Percentiles rank a stretch among this genome's conserved stretches.
Evolutionary conservation across 2,888 invertebrate species (phyloP).

Genomic region (Dorcus hopei): DNA sequence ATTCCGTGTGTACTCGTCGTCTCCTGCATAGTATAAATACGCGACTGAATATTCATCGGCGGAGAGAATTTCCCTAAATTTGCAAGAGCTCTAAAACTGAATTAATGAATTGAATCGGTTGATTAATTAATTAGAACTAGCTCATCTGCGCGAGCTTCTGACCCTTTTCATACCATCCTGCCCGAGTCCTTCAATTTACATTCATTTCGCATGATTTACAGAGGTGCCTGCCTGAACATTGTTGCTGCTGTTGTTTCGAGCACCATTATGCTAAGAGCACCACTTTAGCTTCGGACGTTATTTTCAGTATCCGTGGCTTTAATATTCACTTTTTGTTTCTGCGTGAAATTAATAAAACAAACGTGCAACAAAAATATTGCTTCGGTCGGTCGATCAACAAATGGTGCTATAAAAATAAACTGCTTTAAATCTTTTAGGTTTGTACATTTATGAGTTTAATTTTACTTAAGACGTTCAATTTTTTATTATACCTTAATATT

Average conservation of each 20-base stretch:
- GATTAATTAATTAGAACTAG: slow-evolving; percentile 62
- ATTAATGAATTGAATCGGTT: slow-evolving; percentile 59
- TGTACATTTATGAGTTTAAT: too few species aligned
- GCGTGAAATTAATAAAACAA: too few species aligned
- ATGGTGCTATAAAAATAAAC: too few species aligned
- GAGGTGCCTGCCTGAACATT: slow-evolving; percentile 19
- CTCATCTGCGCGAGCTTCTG: slow-evolving; percentile 42
- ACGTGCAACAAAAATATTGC: too few species aligned
- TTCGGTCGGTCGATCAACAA: too few species aligned
- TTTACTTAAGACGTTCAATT: too few species aligned
- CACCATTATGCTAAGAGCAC: slow-evolving; percentile 19
- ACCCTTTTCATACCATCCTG: slow-evolving; percentile 39
- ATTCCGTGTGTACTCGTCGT: not conserved
- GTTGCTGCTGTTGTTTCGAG: slow-evolving; percentile 10
- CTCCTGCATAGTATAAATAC: slow-evolving; percentile 4
- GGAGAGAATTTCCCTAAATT: slow-evolving; percentile 41
- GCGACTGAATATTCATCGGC: slow-evolving; percentile 40
- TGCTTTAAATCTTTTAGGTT: too few species aligned
- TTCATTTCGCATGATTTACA: slow-evolving; percentile 28
- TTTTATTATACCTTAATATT: too few species aligned
- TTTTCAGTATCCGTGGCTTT: not conserved
- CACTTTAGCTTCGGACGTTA: slow-evolving; percentile 8
- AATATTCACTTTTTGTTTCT: too few species aligned
- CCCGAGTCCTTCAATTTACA: slow-evolving; percentile 41
- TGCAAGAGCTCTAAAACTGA: slow-evolving; percentile 47